Percentiles rank a stretch among this genome's conserved stretches.
Conservation (phyloP, 2,113 vertebrate species). For the Indicator indicator region DNA sequence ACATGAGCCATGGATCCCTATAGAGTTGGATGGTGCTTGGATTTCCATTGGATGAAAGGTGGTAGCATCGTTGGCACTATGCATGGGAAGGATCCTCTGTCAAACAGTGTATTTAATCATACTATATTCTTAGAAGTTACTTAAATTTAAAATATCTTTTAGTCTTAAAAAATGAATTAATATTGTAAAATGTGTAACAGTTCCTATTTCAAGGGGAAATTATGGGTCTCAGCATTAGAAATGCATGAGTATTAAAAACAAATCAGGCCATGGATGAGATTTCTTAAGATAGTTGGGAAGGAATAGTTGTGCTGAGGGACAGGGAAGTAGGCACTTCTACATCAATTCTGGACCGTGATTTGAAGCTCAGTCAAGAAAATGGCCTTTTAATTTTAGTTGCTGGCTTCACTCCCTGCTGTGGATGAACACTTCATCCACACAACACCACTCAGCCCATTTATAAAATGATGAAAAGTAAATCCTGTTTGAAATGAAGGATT, state of each 20-base stretch:
- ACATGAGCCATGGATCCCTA: not conserved
- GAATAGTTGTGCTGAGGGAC: not conserved
- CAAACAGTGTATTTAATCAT: not conserved
- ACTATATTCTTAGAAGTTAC: not conserved
- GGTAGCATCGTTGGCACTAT: not conserved
- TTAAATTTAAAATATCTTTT: not conserved
- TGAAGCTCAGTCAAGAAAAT: not conserved
- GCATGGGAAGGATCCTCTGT: not conserved
- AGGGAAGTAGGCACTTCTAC: not conserved
- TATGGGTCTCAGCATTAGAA: not conserved
- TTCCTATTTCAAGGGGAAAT: not conserved
- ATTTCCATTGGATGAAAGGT: not conserved
- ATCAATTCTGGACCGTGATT: not conserved
- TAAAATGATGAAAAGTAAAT: conserved; percentile 29
- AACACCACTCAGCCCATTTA: not conserved
- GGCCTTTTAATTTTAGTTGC: not conserved
- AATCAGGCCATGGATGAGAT: not conserved
- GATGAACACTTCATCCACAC: not conserved
- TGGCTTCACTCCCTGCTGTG: not conserved
- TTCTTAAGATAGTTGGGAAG: not conserved
- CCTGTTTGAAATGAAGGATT: conserved; percentile 30
- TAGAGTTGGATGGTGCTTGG: not conserved
- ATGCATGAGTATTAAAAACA: not conserved
- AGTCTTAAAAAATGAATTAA: not conserved
- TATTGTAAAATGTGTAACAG: not conserved